Evolutionary conservation across 2,888 invertebrate species (phyloP).

Genomic region (Chrysolina americana): DNA sequence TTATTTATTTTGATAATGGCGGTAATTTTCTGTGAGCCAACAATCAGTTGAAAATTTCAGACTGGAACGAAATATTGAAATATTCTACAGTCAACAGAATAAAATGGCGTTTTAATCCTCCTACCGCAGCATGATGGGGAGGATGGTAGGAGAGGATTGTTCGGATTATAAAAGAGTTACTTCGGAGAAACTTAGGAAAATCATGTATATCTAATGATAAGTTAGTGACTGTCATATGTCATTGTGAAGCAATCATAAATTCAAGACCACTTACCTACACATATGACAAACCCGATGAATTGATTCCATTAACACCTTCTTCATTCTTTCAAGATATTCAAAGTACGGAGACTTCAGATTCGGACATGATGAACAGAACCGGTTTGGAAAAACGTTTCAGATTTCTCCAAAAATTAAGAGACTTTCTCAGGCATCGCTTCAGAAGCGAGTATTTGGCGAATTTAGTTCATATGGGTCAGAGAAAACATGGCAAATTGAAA

Average conservation of each 20-base stretch:
- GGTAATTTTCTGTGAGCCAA: not conserved
- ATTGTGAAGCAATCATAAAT: conserved; percentile 30
- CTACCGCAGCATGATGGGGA: not conserved
- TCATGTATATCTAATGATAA: conserved; percentile 28
- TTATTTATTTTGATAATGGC: not conserved
- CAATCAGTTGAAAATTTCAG: not conserved
- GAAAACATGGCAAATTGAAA: not conserved
- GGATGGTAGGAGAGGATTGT: conserved; percentile 33
- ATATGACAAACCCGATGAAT: conserved; percentile 11
- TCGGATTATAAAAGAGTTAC: conserved; percentile 29
- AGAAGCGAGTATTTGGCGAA: not conserved
- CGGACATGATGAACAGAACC: not conserved
- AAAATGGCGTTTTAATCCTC: conserved; percentile 1
- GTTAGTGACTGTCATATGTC: conserved; percentile 27
- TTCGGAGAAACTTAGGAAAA: conserved; percentile 26
- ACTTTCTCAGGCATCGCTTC: conserved; percentile 5
- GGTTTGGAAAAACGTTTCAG: not conserved
- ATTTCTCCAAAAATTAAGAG: not conserved
- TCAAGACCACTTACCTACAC: conserved; percentile 32
- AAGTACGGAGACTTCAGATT: not conserved
- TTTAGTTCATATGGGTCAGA: not conserved
- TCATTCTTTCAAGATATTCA: conserved; percentile 18
- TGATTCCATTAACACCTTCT: conserved; percentile 20
- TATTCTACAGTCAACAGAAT: not conserved
- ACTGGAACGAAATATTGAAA: conserved; percentile 1